Evolutionary conservation across 1,140 invertebrate species (phyloP), one percentile per base, ranked within the genome.

Genomic region (Brachionus paranguensis): DNA sequence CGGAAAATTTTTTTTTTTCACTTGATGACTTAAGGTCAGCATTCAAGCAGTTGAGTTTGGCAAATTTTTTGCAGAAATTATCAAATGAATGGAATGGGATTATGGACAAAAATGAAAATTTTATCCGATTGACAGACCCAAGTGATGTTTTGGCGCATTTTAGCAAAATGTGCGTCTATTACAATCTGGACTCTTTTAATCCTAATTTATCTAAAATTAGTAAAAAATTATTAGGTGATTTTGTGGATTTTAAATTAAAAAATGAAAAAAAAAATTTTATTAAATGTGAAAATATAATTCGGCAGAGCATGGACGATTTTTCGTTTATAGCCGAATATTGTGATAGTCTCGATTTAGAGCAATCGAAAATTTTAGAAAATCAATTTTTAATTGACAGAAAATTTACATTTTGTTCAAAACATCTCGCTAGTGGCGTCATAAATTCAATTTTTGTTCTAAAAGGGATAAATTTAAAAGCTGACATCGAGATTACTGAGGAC

Each of bases 321-420:
- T n/a, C 45, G 2, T 12, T 14, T 14, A 11, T 50, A 47, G 20
- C 33, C 11, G 24, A 76, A 50, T 50, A 76, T 76, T 76, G 43
- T n/a, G 72, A 76, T 14, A 20, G 20, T 14, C 27, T 6, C 3
- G 43, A 50, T 76, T 76, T 76, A 14, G 72, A 76, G 0, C n/a
- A 50, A 27, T 76, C 72, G 4, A 76, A 47, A 50, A 27, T 76
- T 76, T 50, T 50, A 8, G 50, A 76, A 8, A 76, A 76, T 27
- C 20, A 50, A 24, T 76, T 76, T 50, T 50, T 76, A 76, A 76
- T 76, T 14, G 72, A 76, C 11, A 76, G 45, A 76, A 76, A 76
- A 50, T 76, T 76, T 50, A n/a, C 41, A 24, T 50, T 11, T 20
- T 50, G 27, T 14, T 20, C 45, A 27, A 50, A 50, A 27, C 12